Evolutionary conservation across 92 coral and sea anemone genomes (phyloP).

Genomic region (Diadumene lineata): DNA sequence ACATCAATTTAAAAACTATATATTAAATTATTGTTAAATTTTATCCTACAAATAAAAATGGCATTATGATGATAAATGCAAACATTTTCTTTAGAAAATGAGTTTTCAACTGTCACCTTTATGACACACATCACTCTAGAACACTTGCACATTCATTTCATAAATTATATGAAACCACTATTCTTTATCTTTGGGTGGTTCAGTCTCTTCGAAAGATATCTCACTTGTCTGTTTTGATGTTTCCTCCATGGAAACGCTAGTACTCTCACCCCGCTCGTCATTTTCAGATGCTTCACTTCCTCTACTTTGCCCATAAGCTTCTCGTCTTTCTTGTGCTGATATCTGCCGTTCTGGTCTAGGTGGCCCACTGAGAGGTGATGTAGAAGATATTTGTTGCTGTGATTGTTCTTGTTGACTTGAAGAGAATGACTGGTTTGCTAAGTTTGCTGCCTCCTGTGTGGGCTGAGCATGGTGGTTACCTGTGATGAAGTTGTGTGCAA

Average conservation of each 20-base stretch:
- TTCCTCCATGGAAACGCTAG: slow-evolving; percentile 24
- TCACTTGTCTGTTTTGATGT: slow-evolving; percentile 11
- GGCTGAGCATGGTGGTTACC: too few species aligned
- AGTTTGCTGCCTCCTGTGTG: too few species aligned
- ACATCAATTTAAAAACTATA: too few species aligned
- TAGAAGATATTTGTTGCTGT: not conserved
- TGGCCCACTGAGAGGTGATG: not conserved
- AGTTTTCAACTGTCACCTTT: too few species aligned
- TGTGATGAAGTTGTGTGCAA: too few species aligned
- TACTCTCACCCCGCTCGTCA: not conserved
- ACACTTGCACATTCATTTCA: too few species aligned
- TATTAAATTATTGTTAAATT: too few species aligned
- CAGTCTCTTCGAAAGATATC: slow-evolving; percentile 30
- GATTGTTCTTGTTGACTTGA: not conserved
- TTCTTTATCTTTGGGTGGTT: slow-evolving; percentile 22
- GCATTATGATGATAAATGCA: too few species aligned
- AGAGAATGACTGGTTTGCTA: too few species aligned
- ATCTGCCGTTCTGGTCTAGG: not conserved
- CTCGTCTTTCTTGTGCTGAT: not conserved
- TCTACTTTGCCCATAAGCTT: not conserved
- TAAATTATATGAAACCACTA: not conserved
- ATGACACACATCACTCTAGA: too few species aligned
- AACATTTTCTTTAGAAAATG: too few species aligned
- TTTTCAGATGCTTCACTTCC: slow-evolving; percentile 25
- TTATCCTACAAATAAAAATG: too few species aligned